Percentiles rank a stretch among this genome's conserved stretches.
These are phyloP conservation scores for Daphoenositta chrysoptera DNA, from an alignment of 2,113 vertebrate species.

Conservation along the genomic window DNA sequence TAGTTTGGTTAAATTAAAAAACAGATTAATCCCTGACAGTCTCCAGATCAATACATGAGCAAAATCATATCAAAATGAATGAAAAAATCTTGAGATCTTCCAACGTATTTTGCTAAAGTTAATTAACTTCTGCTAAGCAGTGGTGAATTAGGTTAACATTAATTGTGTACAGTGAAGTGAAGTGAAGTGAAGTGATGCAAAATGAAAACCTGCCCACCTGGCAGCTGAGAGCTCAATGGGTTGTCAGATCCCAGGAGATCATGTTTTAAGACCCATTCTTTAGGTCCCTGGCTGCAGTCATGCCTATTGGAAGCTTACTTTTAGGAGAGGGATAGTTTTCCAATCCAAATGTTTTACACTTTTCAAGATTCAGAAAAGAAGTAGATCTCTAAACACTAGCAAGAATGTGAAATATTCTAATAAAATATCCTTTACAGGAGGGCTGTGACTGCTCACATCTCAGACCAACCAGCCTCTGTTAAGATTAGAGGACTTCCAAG, in stretches of 20 bases:
- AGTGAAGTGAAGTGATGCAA: neutral
- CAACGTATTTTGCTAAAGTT: neutral
- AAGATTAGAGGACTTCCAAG: neutral
- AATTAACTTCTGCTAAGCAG: neutral
- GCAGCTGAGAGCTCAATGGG: neutral
- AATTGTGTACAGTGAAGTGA: neutral
- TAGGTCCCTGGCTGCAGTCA: neutral
- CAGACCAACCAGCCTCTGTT: neutral
- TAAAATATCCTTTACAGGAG: neutral
- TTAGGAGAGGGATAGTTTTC: neutral
- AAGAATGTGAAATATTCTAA: neutral
- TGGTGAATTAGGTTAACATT: neutral
- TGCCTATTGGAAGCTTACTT: neutral
- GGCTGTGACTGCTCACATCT: neutral
- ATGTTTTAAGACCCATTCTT: neutral
- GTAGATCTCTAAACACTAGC: neutral
- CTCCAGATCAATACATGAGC: neutral
- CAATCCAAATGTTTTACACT: neutral
- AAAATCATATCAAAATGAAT: neutral
- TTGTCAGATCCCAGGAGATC: neutral
- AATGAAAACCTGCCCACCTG: neutral
- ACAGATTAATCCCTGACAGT: neutral
- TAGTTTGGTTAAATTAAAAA: neutral
- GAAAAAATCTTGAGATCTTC: neutral
- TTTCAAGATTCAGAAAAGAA: neutral